A percentile compares a stretch with the other conserved stretches of the same genome.
Evolutionary conservation across 2,888 invertebrate species (phyloP).

Genomic region (Drosophila siamana): DNA sequence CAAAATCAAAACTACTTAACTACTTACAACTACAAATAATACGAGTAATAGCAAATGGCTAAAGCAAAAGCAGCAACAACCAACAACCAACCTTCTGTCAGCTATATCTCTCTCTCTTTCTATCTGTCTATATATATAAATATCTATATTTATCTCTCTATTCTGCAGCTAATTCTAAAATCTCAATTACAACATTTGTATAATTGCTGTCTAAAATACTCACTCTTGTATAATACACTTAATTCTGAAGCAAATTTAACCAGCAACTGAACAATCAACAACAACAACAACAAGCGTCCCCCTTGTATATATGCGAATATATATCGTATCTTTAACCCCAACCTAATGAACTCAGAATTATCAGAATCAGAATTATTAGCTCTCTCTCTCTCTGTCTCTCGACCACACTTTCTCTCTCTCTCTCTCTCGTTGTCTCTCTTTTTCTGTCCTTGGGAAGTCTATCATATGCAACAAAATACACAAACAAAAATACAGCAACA

Average conservation of each 20-base stretch:
- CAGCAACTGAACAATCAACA: conserved; percentile 15
- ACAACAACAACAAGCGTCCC: conserved; percentile 13
- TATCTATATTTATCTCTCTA: conserved; percentile 22
- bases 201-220: conserved; percentile 52
- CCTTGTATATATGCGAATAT: conserved; percentile 49
- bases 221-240: conserved; percentile 66
- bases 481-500: background rate
- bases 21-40: conserved; percentile 55
- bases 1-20: conserved; percentile 68
- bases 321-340: conserved; percentile 44
- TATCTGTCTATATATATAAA: conserved; percentile 9
- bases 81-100: conserved; percentile 57
- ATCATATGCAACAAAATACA: background rate
- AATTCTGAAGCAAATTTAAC: conserved; percentile 47
- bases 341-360: conserved; percentile 1
- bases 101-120: conserved; percentile 53
- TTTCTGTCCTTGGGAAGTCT: background rate
- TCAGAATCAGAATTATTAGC: conserved; percentile 7
- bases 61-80: conserved; percentile 35
- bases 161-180: conserved; percentile 6
- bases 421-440: conserved; percentile 12
- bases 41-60: conserved; percentile 40
- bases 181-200: conserved; percentile 29
- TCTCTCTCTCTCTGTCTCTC: conserved; percentile 6
- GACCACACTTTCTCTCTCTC: conserved; percentile 29